Percentiles rank a stretch among this genome's conserved stretches.
phyloP scores from a whole-genome alignment of 2,113 vertebrate species.

The Narcine bancroftii region DNA sequence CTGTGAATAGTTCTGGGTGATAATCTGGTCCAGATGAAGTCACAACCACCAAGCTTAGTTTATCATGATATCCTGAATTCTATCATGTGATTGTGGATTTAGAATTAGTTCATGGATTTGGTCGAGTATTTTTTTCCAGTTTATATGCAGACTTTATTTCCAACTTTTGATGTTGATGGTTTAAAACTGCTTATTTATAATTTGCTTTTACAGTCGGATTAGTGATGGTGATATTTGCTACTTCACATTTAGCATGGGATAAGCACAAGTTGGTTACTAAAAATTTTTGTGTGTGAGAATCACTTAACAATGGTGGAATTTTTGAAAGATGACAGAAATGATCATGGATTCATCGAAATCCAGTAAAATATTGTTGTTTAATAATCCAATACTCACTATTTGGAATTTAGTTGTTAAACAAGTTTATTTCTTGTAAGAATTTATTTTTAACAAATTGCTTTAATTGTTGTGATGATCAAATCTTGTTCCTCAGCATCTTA shows the following conservation, averaged over 20 bases:
- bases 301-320: background rate
- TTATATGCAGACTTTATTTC: background rate
- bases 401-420: background rate
- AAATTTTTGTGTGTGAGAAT: background rate
- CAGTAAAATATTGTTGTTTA: background rate
- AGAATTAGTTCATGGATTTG: background rate
- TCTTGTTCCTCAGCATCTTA: conserved; percentile 12
- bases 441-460: background rate
- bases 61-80: background rate
- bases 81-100: background rate
- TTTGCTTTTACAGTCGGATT: conserved; percentile 13
- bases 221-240: background rate
- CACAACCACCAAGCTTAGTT: conserved; percentile 10
- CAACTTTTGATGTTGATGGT: background rate
- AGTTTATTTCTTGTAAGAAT: background rate
- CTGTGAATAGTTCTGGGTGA: background rate
- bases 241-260: background rate
- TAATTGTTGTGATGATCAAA: background rate
- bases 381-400: background rate
- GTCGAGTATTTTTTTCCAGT: background rate
- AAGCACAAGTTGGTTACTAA: background rate
- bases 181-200: background rate
- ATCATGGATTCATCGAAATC: background rate
- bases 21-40: conserved; percentile 17
- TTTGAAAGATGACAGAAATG: background rate